Evolutionary conservation across 2,797 vertebrate species (phyloP), one percentile per base, ranked within the genome.

Genomic region (Falco concolor): DNA sequence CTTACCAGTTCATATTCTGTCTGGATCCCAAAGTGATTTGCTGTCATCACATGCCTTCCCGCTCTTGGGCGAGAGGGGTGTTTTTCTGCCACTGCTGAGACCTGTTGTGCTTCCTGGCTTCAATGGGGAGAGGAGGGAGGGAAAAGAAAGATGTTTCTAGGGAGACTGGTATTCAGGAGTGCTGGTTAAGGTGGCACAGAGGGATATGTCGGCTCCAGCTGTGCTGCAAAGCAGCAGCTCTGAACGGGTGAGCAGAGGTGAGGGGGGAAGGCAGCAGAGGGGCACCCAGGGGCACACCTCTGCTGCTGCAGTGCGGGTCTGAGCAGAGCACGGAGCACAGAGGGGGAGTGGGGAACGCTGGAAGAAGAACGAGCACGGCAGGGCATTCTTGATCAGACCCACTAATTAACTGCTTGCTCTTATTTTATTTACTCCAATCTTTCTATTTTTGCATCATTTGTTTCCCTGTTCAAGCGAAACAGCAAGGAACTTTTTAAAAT

Each of bases 361-460:
- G 77, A 90, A 83, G 85, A 81, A 79, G 72, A 93, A 73, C 32
- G 61, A 93, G 95, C 85, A 69, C 7, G 18, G 85, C 83, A 5
- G 80, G 91, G 50, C 69, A 42, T 85, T 93, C 87, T 90, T 84
- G 72, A 96, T 95, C 93, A 94, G 65, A 86, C 54, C 75, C 50
- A 18, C 93, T 90, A 95, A 96, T 97, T 96, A 96, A 90, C 84
- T 85, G 75, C 75, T 91, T 77, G 70, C 83, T 93, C 75, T 94
- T 95, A 30, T 88, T 96, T 93, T 94, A 91, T 96, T 92, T 95
- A 84, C 80, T 94, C 68, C 61, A 68, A 9, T 94, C 87, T 96
- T 91, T 95, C 84, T 84, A 52, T 84, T 93, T 96, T 96, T 97
- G 96, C 95, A 94, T 95, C 77, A 93, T 92, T 97, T 96, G 74